Evolutionary conservation across 1,140 invertebrate genomes (phyloP), one percentile per base, ranked within the genome.

Genomic region (Mercenaria mercenaria): DNA sequence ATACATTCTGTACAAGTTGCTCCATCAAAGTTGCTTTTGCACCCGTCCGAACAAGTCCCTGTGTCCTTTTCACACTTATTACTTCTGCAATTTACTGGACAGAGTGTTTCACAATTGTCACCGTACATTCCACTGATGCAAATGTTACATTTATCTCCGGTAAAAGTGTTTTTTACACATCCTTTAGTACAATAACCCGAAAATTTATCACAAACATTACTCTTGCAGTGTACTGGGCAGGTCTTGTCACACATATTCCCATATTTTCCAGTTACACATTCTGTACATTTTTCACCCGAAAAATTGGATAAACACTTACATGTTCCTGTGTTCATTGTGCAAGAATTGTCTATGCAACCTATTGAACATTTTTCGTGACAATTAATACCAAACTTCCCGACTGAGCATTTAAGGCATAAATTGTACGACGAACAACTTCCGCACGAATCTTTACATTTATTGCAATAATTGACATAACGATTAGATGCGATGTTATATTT

Each of bases 231-330:
- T 69, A 10, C 64, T 8, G 64, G 64, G 32, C 64, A 69, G 6
- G 23, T 29, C 20, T 69, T 39, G 11, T 69, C 32, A 34, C 64
- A 69, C 8, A 34, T 34, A 32, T 69, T 13, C 6, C 64, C 64
- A 69, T 69, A 69, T 69, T 39, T 69, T 69, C 64, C 64, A 69
- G 32, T 34, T n/a, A 13, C 11, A 69, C 64, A 69, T 69, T 69
- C 20, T 4, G 11, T 26, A 69, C 64, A 69, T n/a, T 34, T 69
- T 20, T 8, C 32, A 8, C 64, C 64, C 11, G n/a, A 6, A 39
- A 69, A 69, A 15, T 69, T 59, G 3, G 23, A 23, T 10, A 23
- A 23, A 59, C 52, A 59, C 20, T 59, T 20, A 59, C 52, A 59
- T 10, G 10, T 59, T n/a, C 52, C 52, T 15, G 52, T 59, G 4